Base-by-base conservation (phyloP, 2,888 invertebrate species). In the Philaethria dido region DNA sequence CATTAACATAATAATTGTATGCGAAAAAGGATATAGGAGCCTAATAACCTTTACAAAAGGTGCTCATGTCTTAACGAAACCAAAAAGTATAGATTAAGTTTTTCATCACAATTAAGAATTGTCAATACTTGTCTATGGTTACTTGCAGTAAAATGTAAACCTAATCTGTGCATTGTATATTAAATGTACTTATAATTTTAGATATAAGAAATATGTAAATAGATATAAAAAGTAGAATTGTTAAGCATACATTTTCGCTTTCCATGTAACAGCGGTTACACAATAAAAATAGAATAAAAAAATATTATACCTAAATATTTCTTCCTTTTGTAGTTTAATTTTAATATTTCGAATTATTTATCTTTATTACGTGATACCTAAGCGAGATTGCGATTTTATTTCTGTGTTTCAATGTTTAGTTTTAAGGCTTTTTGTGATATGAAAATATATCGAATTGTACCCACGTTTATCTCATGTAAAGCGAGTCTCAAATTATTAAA, bases 361-460 rank as follows among this genome's bases (percentile, higher is more conserved):
- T 54, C n/a, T 16, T 48, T 33, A 57, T 65, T 63, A 55, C 47
- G n/a, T n/a, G n/a, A n/a, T n/a, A n/a, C n/a, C n/a, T n/a, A n/a
- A n/a, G n/a, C n/a, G 47, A 65, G 36, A 61, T 63, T 61, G 54
- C 60, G 59, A 48, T 44, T 16, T 57, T 67, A 39, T 64, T 59
- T 62, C 47, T 47, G 22, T 57, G 50, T 48, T 62, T 29, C n/a
- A 61, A 39, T 20, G 22, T 20, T 69, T 69, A 69, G 66, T 69
- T 66, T 8, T 69, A 65, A 65, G 62, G 18, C 25, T 25, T 22
- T 63, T 66, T 67, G 66, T 69, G 63, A 63, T 66, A 67, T 42
- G 33, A 29, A 55, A 57, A 22, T 61, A 62, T 57, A 66, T 42
- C 33, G 42, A 60, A 54, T 52, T 59, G 42, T 42, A 22, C 13